A percentile compares a stretch with the other conserved stretches of the same genome.
Evolutionary conservation across 2,113 vertebrate genomes (phyloP).

Genomic region (Pterophyllum scalare): DNA sequence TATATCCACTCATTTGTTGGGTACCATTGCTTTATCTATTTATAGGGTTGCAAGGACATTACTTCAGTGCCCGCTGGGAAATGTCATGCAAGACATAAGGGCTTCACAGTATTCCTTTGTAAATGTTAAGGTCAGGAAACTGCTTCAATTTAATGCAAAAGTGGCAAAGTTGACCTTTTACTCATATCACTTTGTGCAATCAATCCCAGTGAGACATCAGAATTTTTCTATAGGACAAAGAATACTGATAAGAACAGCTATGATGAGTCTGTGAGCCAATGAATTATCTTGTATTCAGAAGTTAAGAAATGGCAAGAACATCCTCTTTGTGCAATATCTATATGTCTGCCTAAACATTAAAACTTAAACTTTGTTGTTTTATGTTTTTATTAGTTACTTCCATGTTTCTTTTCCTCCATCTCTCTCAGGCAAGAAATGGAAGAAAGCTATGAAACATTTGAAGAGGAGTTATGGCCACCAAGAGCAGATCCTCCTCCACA

Average conservation of each 20-base stretch:
- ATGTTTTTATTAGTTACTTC: not conserved
- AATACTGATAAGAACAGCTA: not conserved
- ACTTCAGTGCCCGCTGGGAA: conserved; percentile 58
- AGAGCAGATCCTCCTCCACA: conserved; percentile 67
- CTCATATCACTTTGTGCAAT: not conserved
- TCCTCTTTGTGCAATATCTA: not conserved
- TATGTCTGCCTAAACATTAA: not conserved
- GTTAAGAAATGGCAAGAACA: not conserved
- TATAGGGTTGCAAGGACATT: conserved; percentile 68
- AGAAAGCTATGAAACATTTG: conserved; percentile 83
- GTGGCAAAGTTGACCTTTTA: conserved; percentile 27
- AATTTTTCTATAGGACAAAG: not conserved
- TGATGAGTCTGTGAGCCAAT: not conserved
- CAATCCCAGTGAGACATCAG: not conserved
- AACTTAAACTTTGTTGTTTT: not conserved
- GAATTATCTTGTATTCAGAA: not conserved
- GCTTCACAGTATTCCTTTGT: conserved; percentile 47
- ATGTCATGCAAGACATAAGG: conserved; percentile 63
- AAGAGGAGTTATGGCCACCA: conserved; percentile 76
- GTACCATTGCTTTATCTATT: conserved; percentile 68
- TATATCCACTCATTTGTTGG: conserved; percentile 39
- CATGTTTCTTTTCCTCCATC: not conserved
- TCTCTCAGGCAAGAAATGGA: conserved; percentile 73
- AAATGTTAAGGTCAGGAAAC: conserved; percentile 63
- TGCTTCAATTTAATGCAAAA: conserved; percentile 15